Percentiles rank a stretch among this genome's conserved stretches.
phyloP scores from a whole-genome alignment of 1,140 invertebrate genomes.

The Bathynomus jamesi region DNA sequence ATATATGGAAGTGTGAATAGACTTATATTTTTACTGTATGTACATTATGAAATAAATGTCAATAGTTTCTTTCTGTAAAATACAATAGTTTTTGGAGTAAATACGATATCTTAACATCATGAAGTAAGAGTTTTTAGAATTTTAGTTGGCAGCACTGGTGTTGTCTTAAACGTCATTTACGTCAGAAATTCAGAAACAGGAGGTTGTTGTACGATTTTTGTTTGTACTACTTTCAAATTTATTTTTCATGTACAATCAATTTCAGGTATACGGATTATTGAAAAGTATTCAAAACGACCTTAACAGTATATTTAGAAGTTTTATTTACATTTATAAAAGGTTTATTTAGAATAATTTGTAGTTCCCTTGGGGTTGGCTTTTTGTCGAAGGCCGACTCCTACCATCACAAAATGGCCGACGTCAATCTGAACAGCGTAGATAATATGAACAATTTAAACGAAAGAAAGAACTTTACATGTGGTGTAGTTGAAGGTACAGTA shows the following conservation, averaged over 20 bases:
- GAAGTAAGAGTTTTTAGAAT: too few relatives aligned
- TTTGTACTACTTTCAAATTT: too few relatives aligned
- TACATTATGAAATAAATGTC: too few relatives aligned
- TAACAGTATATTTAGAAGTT: not conserved
- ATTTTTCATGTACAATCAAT: too few relatives aligned
- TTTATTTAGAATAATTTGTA: constrained; percentile 1
- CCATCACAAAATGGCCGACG: constrained; percentile 22
- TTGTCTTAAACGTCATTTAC: not conserved
- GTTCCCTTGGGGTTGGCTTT: not conserved
- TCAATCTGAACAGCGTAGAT: constrained; percentile 17
- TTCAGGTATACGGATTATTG: too few relatives aligned
- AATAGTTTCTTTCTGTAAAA: too few relatives aligned
- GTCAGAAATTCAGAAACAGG: not conserved
- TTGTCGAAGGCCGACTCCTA: not conserved
- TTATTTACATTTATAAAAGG: not conserved
- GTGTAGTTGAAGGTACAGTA: constrained; percentile 75
- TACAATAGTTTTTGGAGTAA: too few relatives aligned
- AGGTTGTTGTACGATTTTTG: not conserved
- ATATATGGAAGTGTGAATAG: too few relatives aligned
- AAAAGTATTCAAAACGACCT: not conserved
- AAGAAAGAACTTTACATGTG: constrained; percentile 68
- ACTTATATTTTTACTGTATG: too few relatives aligned
- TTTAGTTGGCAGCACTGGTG: not conserved
- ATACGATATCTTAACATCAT: too few relatives aligned
- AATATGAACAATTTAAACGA: constrained; percentile 32